Base-by-base conservation (phyloP, 2,113 vertebrate species). In the Patagioenas fasciata region DNA sequence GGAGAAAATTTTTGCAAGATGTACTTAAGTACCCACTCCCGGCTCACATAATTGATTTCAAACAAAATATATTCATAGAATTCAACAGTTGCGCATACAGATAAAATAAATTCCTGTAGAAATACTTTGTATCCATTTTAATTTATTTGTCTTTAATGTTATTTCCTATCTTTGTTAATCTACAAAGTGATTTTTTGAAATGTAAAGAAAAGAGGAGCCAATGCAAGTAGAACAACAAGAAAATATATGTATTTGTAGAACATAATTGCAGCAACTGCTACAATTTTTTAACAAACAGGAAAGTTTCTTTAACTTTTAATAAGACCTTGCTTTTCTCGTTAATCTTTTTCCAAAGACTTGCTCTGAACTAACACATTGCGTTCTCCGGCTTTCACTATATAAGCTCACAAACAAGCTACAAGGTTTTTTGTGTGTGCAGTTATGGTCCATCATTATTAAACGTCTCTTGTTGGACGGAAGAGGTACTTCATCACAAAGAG, bases 401-500 rank as follows among this genome's bases (percentile, higher is more conserved):
- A 92, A 93, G 72, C 91, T 96, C 97, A 74, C 71, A 92, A 95
- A 96, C 94, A 92, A 97, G 97, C 80, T 32, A 97, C 95, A 91
- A 69, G 85, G 92, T 13, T 93, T 97, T 83, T 88, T 98, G 98
- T 90, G 88, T 95, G 98, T 64, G 71, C 98, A 96, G 98, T 99
- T 98, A 98, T 97, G 98, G 98, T 98, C 99, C 96, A 98, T 99
- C 98, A 98, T 99, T 99, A 99, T 99, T 98, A 99, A 99, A 98
- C 95, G 98, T 98, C 99, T 99, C 98, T 98, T 88, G 97, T 98
- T 98, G 98, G 98, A 98, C 97, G 92, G 98, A 98, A 98, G 98
- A 98, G 98, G 98, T 95, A 95, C 98, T 98, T 98, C 98, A 98
- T 98, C 98, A 98, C 98, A 97, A 98, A 96, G 97, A 99, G 98